Conservation (phyloP, 2,113 vertebrate species). For the Apeltes quadracus region DNA sequence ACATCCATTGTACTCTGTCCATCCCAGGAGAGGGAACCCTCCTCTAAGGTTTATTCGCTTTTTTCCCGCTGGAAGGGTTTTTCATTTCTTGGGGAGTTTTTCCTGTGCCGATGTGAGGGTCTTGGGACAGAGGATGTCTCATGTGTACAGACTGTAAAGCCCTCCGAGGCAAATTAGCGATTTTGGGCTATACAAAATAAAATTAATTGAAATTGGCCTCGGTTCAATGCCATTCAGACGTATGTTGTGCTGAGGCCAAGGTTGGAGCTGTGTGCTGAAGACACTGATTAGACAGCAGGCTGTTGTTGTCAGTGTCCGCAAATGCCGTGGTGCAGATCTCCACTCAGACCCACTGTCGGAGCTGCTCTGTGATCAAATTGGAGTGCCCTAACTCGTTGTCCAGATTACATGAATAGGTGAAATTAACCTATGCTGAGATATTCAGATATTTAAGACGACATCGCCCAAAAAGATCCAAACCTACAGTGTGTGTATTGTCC, state of each 20-base stretch:
- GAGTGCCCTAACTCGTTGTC: not conserved
- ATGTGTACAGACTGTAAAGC: no score
- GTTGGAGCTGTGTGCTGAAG: constrained; percentile 22
- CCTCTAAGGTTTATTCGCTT: no score
- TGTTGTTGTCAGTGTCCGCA: constrained; percentile 1
- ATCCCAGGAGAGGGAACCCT: no score
- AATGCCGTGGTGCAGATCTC: constrained; percentile 1
- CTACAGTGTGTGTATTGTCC: not conserved
- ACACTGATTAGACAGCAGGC: no score
- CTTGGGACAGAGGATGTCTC: no score
- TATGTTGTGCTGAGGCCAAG: constrained; percentile 46
- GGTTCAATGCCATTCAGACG: constrained; percentile 37
- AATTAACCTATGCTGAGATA: not conserved
- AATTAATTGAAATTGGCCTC: constrained; percentile 48
- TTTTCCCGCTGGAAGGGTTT: no score
- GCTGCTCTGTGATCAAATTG: not conserved
- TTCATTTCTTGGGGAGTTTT: no score
- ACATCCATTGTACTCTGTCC: no score
- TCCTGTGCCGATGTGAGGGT: no score
- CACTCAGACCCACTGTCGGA: constrained; percentile 13
- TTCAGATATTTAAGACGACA: not conserved
- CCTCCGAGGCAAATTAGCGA: no score
- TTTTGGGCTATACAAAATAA: no score
- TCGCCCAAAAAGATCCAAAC: not conserved
- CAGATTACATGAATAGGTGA: not conserved